phyloP scores from a whole-genome alignment of 2,797 vertebrate species.

The Phrynocephalus forsythii region DNA sequence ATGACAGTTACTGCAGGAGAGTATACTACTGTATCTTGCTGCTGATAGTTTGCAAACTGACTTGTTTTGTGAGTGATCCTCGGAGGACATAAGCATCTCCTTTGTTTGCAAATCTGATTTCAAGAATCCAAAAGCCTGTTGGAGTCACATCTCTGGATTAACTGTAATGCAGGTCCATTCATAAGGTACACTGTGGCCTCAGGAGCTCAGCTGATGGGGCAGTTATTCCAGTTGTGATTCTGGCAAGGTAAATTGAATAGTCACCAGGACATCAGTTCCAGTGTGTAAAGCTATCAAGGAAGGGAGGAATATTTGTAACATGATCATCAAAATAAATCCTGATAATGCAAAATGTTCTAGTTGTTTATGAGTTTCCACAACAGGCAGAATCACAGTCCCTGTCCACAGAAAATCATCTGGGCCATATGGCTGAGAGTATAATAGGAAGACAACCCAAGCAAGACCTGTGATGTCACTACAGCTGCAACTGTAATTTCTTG shows the following conservation, averaged over 20 bases:
- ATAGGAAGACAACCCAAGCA: constrained; percentile 12
- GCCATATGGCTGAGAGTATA: background rate
- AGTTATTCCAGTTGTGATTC: background rate
- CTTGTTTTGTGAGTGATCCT: background rate
- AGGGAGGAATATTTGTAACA: background rate
- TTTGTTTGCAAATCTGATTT: too few species aligned
- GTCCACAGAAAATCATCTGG: background rate
- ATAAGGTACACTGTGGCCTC: too few species aligned
- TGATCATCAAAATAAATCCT: background rate
- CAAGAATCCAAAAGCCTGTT: too few species aligned
- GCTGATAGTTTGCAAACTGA: too few species aligned
- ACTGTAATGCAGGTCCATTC: too few species aligned
- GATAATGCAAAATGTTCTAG: background rate
- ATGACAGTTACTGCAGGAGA: too few species aligned
- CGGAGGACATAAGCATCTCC: too few species aligned
- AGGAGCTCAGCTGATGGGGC: background rate
- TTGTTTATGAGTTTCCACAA: background rate
- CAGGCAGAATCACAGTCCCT: background rate
- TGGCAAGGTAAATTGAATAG: too few species aligned
- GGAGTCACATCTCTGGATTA: too few species aligned
- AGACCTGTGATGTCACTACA: constrained; percentile 16
- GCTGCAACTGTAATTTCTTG: constrained; percentile 9
- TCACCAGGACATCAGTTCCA: background rate
- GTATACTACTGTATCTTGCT: too few species aligned
- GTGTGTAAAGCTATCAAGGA: background rate